Evolutionary conservation across 2,888 invertebrate genomes (phyloP), one percentile per base, ranked within the genome.

Genomic region (Linyphia triangularis): DNA sequence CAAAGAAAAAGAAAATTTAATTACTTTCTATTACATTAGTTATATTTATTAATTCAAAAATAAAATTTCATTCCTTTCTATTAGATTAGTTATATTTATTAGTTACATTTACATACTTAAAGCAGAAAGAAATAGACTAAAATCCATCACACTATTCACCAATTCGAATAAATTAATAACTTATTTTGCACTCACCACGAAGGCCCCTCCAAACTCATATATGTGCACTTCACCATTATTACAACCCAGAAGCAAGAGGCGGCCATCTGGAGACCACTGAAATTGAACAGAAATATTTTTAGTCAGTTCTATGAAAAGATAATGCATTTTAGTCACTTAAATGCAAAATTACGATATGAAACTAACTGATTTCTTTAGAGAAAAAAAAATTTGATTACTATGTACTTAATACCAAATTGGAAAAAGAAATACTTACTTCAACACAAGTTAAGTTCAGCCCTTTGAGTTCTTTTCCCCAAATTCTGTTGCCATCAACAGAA

Each of bases 391-490:
- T 26, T 63, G 9, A 10, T 13, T 9, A 63, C n/a, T n/a, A n/a
- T n/a, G n/a, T n/a, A n/a, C n/a, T n/a, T n/a, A n/a, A n/a, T n/a
- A n/a, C n/a, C n/a, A n/a, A n/a, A n/a, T n/a, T n/a, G n/a, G n/a
- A 26, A 7, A 63, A 0, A 67, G 6, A 5, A 73, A 51, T 3
- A 81, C 90, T 91, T 90, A 93, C 93, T 92, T 98, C 98, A 0
- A 99, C 98, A 19, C 96, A 96, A 28, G 95, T 95, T 24, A 99
- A 93, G 26, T 95, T 95, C 0, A 96, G 95, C 19, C 96, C 96
- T 93, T 98, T 98, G 26, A 99, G 94, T 92, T 99, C 99, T 93
- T 98, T 99, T 3, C 98, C 98, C 98, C 99, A 99, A 43, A 99
- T 97, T 89, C 99, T 95, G 92, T 98, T 99, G 0, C 99, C 99